These are phyloP conservation scores for Endomychus coccineus DNA, from an alignment of 2,888 invertebrate species.

Conservation along the genomic window DNA sequence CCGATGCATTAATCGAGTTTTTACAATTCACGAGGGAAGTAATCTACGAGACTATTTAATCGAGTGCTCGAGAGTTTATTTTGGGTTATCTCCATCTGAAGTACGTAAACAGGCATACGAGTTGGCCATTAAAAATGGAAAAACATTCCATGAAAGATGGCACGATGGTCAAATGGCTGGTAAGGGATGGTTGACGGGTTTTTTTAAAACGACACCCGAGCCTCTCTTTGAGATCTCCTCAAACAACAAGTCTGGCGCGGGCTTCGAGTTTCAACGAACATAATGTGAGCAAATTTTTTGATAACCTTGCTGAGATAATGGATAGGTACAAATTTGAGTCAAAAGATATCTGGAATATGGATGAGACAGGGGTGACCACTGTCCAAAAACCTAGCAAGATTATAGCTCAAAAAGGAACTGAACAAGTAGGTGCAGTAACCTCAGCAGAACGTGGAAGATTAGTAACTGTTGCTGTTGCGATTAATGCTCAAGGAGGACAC, in stretches of 20 bases:
- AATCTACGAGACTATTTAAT: conserved; percentile 9
- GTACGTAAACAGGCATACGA: conserved; percentile 10
- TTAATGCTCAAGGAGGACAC: conserved; percentile 28
- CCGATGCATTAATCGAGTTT: conserved; percentile 13
- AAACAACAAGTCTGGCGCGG: conserved; percentile 28
- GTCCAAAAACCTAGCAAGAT: conserved; percentile 37
- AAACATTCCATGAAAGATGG: conserved; percentile 12
- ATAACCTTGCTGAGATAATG: conserved; percentile 20
- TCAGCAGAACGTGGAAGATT: conserved; percentile 34
- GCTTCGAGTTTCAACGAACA: conserved; percentile 26
- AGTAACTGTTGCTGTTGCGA: conserved; percentile 28
- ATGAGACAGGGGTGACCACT: conserved; percentile 37
- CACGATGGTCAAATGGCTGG: conserved; percentile 11
- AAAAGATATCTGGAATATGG: conserved; percentile 35
- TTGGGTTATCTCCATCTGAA: conserved; percentile 9
- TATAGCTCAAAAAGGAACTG: conserved; percentile 32
- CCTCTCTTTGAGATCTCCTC: conserved; percentile 22
- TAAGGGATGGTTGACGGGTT: conserved; percentile 13
- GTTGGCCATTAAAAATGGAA: conserved; percentile 13
- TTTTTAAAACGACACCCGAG: conserved; percentile 15
- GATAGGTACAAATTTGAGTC: conserved; percentile 5
- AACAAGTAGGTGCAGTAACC: conserved; percentile 35
- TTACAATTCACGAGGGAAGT: conserved; percentile 8
- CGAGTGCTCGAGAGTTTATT: conserved; percentile 11
- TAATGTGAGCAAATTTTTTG: conserved; percentile 23